Base-by-base conservation (phyloP, 2,113 vertebrate species). In the Pelecanus crispus region DNA sequence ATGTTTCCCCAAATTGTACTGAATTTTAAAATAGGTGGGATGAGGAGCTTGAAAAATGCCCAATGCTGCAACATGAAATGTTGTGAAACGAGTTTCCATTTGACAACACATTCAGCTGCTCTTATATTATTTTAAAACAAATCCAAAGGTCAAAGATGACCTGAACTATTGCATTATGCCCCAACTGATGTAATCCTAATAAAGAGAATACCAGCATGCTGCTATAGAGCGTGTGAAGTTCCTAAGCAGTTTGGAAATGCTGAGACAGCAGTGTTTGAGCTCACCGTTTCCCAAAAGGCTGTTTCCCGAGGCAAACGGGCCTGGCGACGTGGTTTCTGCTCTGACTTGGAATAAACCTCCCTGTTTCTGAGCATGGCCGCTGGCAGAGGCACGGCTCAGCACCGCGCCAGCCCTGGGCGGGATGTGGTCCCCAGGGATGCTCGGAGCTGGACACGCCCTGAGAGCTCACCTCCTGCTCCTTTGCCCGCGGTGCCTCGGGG, bases 391-490 rank as follows among this genome's bases (percentile, higher is more conserved):
- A 61, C 1, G 4, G 70, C 61, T 81, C 38, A 83, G 47, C 2
- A 9, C 55, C 28, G 20, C 0, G 1, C 61, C 62, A 63, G 62
- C 58, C 36, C 71, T 3, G 22, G 42, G n/a, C 4, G 14, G 32
- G 73, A 25, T 36, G 47, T 0, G 4, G 17, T 72, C 45, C 63
- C 25, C 24, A 31, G 32, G 71, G 50, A 28, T 22, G 44, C 71
- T 56, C 1, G 0, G 68, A 78, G 28, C 45, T 2, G 17, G 56
- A 67, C 0, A 5, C 16, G 29, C 16, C n/a, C 74, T 8, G 5
- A 86, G 29, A 31, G 17, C 90, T 99, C 98, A 99, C 99, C 98
- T 99, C 99, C 58, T 98, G 98, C 90, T 99, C 98, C 97, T 98
- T 99, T 13, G 90, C 96, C 98, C 98, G 99, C 6, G 98, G 98